These are phyloP conservation scores for Marcusenius ussheri DNA, from an alignment of 2,113 vertebrate species.

Conservation along the genomic window DNA sequence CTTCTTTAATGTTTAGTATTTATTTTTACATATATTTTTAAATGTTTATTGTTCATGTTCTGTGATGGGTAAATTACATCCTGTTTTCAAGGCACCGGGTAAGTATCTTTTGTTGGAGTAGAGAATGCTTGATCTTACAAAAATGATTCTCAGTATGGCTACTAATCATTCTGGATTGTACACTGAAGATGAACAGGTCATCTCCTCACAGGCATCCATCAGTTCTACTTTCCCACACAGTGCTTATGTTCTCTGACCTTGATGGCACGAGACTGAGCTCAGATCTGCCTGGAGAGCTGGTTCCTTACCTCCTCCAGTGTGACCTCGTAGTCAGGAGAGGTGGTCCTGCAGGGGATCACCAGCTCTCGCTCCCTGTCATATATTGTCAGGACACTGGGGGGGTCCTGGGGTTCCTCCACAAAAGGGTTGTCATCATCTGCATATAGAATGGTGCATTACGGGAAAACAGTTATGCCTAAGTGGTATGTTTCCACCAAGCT, in stretches of 20 bases:
- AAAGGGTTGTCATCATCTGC: slow-evolving; percentile 70
- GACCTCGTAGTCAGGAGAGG: slow-evolving; percentile 62
- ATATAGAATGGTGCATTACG: not conserved
- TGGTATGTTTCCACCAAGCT: not conserved
- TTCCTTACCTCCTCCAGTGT: slow-evolving; percentile 62
- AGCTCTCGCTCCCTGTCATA: slow-evolving; percentile 41
- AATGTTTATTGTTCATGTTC: not conserved
- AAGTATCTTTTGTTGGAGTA: not conserved
- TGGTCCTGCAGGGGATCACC: slow-evolving; percentile 71
- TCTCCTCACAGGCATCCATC: no score
- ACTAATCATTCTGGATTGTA: not conserved
- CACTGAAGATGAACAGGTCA: not conserved
- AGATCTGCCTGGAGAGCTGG: not conserved
- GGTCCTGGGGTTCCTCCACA: slow-evolving; percentile 33
- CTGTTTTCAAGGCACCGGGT: not conserved
- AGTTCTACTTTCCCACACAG: not conserved
- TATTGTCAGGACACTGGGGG: slow-evolving; percentile 32
- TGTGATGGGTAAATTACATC: not conserved
- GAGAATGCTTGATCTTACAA: not conserved
- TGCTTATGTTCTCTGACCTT: not conserved
- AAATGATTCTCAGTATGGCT: not conserved
- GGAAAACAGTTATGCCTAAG: no score
- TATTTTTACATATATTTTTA: not conserved
- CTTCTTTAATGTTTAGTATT: not conserved
- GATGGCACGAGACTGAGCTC: slow-evolving; percentile 38